Conservation (phyloP, 2,797 vertebrate species). For the Galaxias olidus region DNA sequence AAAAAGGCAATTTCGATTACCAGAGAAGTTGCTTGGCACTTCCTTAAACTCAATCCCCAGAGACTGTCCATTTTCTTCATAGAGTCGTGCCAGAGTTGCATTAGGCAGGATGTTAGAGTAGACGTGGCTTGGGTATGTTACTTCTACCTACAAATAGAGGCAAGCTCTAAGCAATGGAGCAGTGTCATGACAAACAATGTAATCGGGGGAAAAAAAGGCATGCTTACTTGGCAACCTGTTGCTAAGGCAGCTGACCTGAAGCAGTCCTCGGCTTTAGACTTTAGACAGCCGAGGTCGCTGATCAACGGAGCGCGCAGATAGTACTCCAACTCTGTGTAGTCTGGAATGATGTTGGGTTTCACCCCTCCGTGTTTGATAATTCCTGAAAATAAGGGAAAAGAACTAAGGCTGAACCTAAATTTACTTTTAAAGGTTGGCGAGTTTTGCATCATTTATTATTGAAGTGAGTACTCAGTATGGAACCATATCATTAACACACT, state of each 20-base stretch:
- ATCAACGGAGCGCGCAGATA: conserved; percentile 81
- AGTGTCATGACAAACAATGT: background rate
- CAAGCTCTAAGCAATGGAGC: background rate
- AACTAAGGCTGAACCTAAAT: background rate
- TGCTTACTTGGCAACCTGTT: conserved; percentile 84
- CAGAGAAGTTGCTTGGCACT: conserved; percentile 41
- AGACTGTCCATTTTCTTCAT: conserved; percentile 80
- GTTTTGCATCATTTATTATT: too few relatives aligned
- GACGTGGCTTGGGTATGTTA: conserved; percentile 67
- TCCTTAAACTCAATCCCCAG: conserved; percentile 83
- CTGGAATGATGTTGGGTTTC: conserved; percentile 89
- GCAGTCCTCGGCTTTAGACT: conserved; percentile 83
- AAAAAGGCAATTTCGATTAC: conserved; percentile 26
- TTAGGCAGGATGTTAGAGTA: conserved; percentile 87
- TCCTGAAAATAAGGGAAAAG: conserved; percentile 60
- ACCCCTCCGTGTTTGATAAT: conserved; percentile 89
- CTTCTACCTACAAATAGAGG: conserved; percentile 76
- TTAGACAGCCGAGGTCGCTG: conserved; percentile 79
- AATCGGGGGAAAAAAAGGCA: background rate
- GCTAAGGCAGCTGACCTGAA: conserved; percentile 86
- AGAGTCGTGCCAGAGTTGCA: conserved; percentile 75
- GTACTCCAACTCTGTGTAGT: conserved; percentile 83
- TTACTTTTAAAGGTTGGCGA: too few relatives aligned
- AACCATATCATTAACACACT: background rate
- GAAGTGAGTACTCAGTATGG: too few relatives aligned